phyloP scores from a whole-genome alignment of 2,888 invertebrate genomes.

The Scaptomyza cyrtandrae region DNA sequence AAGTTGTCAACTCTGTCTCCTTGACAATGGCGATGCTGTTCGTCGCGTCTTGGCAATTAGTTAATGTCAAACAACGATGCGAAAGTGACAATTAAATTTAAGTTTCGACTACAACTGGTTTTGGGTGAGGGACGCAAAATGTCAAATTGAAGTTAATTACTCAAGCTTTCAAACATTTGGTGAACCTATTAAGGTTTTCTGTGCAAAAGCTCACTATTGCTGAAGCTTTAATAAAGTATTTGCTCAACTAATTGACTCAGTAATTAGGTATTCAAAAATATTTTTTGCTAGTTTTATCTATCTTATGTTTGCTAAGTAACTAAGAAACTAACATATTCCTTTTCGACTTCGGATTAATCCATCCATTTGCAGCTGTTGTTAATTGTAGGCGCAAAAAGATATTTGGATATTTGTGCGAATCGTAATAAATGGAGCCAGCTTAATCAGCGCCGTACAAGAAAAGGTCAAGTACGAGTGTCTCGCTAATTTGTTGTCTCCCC shows the following conservation, averaged over 20 bases:
- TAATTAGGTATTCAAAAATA: no score
- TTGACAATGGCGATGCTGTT: conserved; percentile 39
- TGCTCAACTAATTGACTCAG: no score
- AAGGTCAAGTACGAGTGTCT: conserved; percentile 72
- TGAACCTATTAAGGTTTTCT: background rate
- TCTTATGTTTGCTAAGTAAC: no score
- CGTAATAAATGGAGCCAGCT: conserved; percentile 50
- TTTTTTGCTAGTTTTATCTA: no score
- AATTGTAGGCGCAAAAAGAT: background rate
- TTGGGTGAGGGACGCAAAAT: background rate
- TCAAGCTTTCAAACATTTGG: background rate
- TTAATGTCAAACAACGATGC: conserved; percentile 68
- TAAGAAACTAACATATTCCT: background rate
- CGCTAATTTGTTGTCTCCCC: conserved; percentile 72
- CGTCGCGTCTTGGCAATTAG: conserved; percentile 65
- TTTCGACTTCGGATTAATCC: conserved; percentile 2
- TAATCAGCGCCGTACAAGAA: conserved; percentile 64
- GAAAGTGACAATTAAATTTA: conserved; percentile 41
- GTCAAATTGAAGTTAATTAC: conserved; percentile 9
- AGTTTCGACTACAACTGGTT: conserved; percentile 18
- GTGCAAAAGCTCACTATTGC: background rate
- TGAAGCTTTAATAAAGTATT: background rate
- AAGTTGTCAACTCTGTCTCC: conserved; percentile 46
- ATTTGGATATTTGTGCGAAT: conserved; percentile 7
- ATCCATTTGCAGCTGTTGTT: conserved; percentile 12